Evolutionary conservation across 2,797 vertebrate genomes (phyloP).

Genomic region (Chloroceryle inda): DNA sequence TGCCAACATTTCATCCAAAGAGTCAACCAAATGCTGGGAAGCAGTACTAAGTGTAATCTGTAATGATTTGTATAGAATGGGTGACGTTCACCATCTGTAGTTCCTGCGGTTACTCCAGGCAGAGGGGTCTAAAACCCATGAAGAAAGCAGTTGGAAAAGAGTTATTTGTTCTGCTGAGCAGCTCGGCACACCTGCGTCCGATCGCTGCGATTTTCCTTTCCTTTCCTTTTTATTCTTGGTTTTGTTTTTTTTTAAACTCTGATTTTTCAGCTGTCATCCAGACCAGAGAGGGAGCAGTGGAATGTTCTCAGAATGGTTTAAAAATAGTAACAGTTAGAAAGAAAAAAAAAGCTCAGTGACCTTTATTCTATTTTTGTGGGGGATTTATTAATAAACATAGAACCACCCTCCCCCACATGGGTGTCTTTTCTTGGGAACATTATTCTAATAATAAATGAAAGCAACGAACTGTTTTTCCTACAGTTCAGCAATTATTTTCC

Average conservation of each 20-base stretch:
- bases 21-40: background rate
- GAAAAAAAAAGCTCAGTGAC: conserved; percentile 24
- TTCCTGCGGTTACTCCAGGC: background rate
- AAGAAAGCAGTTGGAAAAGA: conserved; percentile 8
- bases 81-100: conserved; percentile 27
- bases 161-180: background rate
- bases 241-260: background rate
- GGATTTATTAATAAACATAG: conserved; percentile 50
- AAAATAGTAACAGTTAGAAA: conserved; percentile 58
- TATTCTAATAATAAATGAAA: conserved; percentile 69
- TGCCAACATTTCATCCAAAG: background rate
- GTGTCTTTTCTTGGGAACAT: conserved; percentile 60
- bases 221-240: background rate
- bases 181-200: conserved; percentile 8
- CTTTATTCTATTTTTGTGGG: conserved; percentile 61
- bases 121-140: background rate
- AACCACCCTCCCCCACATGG: conserved; percentile 27
- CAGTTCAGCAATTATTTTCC: conserved; percentile 51
- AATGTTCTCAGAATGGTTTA: conserved; percentile 68
- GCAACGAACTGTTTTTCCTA: conserved; percentile 57
- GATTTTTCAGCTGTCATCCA: conserved; percentile 40
- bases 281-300: conserved; percentile 10
- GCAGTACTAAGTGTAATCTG: conserved; percentile 17
- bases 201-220: conserved; percentile 24
- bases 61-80: background rate